Percentiles rank a stretch among this genome's conserved stretches.
These are phyloP conservation scores for Spermophilus dauricus DNA, from an alignment of 2,113 vertebrate species.

Conservation along the genomic window DNA sequence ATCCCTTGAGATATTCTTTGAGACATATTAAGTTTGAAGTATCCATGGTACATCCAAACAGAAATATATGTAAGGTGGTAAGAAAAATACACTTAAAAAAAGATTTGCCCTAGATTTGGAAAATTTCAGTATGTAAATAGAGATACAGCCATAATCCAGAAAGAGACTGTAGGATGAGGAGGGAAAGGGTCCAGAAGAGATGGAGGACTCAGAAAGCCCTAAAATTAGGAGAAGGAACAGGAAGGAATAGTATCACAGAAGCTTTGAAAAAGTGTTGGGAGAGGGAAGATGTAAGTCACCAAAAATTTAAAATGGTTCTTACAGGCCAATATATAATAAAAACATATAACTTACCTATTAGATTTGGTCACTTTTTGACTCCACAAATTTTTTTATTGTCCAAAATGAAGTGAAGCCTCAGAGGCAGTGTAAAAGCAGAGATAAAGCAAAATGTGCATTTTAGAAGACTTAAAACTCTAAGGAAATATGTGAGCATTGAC, in stretches of 20 bases:
- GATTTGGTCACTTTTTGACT: not conserved
- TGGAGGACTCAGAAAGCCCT: not conserved
- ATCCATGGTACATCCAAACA: slow-evolving; percentile 6
- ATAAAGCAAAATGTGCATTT: not conserved
- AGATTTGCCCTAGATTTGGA: slow-evolving; percentile 39
- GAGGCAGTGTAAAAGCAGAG: not conserved
- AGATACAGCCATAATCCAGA: not conserved
- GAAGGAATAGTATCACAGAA: not conserved
- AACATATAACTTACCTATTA: not conserved
- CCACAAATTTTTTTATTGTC: not conserved
- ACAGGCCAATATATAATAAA: not conserved
- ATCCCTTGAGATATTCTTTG: not conserved
- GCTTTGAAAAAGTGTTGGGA: not conserved
- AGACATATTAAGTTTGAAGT: not conserved
- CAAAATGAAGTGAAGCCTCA: not conserved
- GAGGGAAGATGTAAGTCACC: not conserved
- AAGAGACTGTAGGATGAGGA: not conserved
- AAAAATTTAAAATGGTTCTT: not conserved
- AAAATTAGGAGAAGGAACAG: not conserved
- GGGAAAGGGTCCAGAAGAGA: not conserved
- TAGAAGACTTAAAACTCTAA: not conserved
- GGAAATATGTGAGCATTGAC: not conserved
- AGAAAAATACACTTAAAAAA: slow-evolving; percentile 8
- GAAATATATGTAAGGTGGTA: not conserved
- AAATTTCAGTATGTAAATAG: not conserved